A percentile compares a stretch with the other conserved stretches of the same genome.
Evolutionary conservation across 53 echinoderm and acorn worm species (phyloP).

Genomic region (Paracentrotus lividus): DNA sequence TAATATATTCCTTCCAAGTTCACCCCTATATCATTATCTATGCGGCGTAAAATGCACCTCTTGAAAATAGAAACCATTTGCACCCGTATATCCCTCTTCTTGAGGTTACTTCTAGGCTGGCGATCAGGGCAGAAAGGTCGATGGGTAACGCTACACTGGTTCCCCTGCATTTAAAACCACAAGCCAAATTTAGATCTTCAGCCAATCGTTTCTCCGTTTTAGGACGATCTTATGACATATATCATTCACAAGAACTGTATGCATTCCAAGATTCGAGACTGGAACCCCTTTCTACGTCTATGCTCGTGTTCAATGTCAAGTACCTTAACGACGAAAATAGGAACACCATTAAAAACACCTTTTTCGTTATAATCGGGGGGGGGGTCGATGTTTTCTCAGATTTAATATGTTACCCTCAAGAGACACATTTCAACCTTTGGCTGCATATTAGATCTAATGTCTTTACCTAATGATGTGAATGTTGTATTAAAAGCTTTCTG

Average conservation of each 20-base stretch:
- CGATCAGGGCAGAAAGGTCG: neutral
- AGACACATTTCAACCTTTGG: too few species aligned
- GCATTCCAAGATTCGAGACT: neutral
- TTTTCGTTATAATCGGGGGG: neutral
- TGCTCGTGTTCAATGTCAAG: conserved; percentile 18
- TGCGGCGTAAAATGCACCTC: neutral
- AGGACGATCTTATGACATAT: neutral
- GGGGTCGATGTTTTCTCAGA: neutral
- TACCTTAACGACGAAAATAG: neutral
- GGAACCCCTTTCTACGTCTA: neutral
- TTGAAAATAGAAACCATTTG: neutral
- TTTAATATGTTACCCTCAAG: too few species aligned
- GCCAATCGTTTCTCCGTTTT: neutral
- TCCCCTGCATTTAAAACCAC: conserved; percentile 5
- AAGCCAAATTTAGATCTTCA: neutral
- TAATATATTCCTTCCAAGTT: neutral
- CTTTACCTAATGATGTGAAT: too few species aligned
- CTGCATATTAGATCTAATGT: too few species aligned
- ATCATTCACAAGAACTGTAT: neutral
- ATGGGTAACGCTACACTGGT: conserved; percentile 10
- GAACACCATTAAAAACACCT: neutral
- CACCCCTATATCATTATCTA: conserved; percentile 5
- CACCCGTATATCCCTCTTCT: neutral
- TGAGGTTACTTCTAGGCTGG: neutral
- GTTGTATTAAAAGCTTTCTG: too few species aligned